Evolutionary conservation across 2,888 invertebrate genomes (phyloP).

Genomic region (Caenorhabditis imperialis): DNA sequence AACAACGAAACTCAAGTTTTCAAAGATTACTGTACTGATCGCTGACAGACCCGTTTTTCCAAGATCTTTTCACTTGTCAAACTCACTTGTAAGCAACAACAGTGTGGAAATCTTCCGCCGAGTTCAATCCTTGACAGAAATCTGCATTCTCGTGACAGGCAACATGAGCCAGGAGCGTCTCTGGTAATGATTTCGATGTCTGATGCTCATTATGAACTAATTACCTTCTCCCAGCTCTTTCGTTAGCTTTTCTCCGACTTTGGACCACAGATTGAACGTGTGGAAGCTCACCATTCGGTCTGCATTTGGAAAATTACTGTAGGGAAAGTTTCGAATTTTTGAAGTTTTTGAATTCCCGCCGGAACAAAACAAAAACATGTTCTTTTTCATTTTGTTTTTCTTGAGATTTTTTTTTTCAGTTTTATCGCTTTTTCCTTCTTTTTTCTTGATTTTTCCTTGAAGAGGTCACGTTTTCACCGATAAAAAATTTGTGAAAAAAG

Average conservation of each 20-base stretch:
- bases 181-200: background rate
- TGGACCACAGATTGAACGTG: conserved; percentile 65
- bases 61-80: no score
- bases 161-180: conserved; percentile 63
- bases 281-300: conserved; percentile 63
- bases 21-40: no score
- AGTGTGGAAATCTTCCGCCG: conserved; percentile 65
- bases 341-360: background rate
- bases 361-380: no score
- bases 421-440: no score
- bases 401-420: no score
- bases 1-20: no score
- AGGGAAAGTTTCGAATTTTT: background rate
- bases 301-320: conserved; percentile 13
- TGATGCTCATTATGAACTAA: no score
- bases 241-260: conserved; percentile 44
- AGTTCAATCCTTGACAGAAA: conserved; percentile 63
- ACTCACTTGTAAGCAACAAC: conserved; percentile 67
- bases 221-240: conserved; percentile 9
- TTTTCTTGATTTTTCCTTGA: no score
- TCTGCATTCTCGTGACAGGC: conserved; percentile 67
- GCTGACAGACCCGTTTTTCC: no score
- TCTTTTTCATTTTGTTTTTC: no score
- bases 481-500: no score
- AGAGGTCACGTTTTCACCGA: no score